Evolutionary conservation across 2,888 invertebrate genomes (phyloP).

Genomic region (Phania funesta): DNA sequence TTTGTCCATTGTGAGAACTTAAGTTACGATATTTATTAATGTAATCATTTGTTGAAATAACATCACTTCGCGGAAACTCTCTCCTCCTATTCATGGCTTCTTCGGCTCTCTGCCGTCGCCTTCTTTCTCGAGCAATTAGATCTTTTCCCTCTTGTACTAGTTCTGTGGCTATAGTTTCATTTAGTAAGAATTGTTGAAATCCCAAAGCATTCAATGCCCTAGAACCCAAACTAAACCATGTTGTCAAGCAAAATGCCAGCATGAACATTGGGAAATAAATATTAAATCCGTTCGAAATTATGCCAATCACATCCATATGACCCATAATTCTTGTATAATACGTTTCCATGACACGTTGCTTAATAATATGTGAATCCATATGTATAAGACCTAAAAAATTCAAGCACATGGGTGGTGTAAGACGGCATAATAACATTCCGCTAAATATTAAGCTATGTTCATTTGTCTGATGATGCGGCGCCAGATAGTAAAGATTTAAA

Average conservation of each 20-base stretch:
- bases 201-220: constrained; percentile 94
- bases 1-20: constrained; percentile 51
- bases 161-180: constrained; percentile 95
- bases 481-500: constrained; percentile 97
- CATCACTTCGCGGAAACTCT: constrained; percentile 74
- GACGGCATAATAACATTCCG: constrained; percentile 97
- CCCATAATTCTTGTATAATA: constrained; percentile 99
- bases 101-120: constrained; percentile 89
- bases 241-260: constrained; percentile 94
- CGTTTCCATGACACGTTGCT: constrained; percentile 90
- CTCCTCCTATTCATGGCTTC: constrained; percentile 87
- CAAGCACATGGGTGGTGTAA: constrained; percentile 98
- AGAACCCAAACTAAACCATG: constrained; percentile 96
- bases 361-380: constrained; percentile 97
- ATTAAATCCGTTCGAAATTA: constrained; percentile 98
- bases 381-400: constrained; percentile 99
- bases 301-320: constrained; percentile 98
- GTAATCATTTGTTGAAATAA: constrained; percentile 71
- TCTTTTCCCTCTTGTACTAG: constrained; percentile 96
- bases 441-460: constrained; percentile 98
- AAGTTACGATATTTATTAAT: constrained; percentile 74
- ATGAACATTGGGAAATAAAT: constrained; percentile 99
- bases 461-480: constrained; percentile 98
- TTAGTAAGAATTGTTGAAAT: constrained; percentile 98
- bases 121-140: constrained; percentile 92